Evolutionary conservation across 2,113 vertebrate genomes (phyloP), one percentile per base, ranked within the genome.

Genomic region (Todiramphus saurophagus): DNA sequence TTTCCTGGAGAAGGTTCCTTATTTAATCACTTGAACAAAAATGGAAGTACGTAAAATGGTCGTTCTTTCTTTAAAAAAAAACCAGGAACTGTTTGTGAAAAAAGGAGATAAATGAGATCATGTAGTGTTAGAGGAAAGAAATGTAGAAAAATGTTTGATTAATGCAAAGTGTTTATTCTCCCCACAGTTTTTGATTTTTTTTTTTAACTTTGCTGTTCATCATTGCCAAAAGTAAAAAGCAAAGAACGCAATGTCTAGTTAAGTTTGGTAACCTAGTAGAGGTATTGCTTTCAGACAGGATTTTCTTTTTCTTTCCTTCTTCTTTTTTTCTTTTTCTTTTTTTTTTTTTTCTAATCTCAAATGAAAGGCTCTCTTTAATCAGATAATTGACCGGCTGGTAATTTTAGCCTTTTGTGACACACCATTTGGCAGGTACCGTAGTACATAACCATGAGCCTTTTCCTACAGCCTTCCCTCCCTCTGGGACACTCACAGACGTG

Each of bases 341-440:
- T 43, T 84, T 72, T 46, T 77, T 94, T 82, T 62, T 83, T 88
- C 83, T 77, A 89, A 89, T 93, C 89, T 94, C 90, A 93, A 98
- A 97, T 97, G 97, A 98, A 98, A 98, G 98, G 94, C 96, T 98
- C 96, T 97, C 96, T 98, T 98, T 99, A 98, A 99, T 97, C 97
- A 96, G 98, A 98, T 98, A 98, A 98, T 98, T 98, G 97, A 92
- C 95, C 1, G 80, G 93, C 87, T 93, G 92, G 98, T 98, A 98
- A 98, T 97, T 97, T 97, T 97, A 98, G 97, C 97, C 93, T 94
- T 98, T 98, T 98, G 98, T 99, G 98, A 98, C 98, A 98, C 98
- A 98, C 98, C 98, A 99, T 98, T 99, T 99, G 99, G 99, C 98
- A 99, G 98, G 98, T 99, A 98, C 95, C 97, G 97, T 94, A 96